These are phyloP conservation scores for Temnothorax curvispinosus DNA, from an alignment of 1,140 invertebrate species.

Conservation along the genomic window DNA sequence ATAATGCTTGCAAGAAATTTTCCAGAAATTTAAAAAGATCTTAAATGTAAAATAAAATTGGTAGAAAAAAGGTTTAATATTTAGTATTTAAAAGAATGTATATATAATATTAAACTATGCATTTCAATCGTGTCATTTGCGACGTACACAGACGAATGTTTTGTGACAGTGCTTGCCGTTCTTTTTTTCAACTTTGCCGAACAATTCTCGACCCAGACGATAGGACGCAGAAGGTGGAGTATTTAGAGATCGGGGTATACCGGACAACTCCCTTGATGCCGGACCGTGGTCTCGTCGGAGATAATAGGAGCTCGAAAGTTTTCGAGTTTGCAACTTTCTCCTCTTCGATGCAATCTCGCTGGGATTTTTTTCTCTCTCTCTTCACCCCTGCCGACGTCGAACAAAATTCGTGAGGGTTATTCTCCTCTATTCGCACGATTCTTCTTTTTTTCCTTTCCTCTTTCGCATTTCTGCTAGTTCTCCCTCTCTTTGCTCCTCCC, in stretches of 20 bases:
- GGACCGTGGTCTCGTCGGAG: slow-evolving; percentile 81
- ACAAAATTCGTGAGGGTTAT: slow-evolving; percentile 71
- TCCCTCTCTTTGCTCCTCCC: background rate
- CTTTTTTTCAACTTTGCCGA: slow-evolving; percentile 29
- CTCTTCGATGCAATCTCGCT: slow-evolving; percentile 77
- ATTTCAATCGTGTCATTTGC: background rate
- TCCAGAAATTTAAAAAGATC: background rate
- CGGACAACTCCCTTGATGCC: slow-evolving; percentile 79
- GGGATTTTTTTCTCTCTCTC: slow-evolving; percentile 69
- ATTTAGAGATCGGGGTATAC: slow-evolving; percentile 79
- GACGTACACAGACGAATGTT: slow-evolving; percentile 23
- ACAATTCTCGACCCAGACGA: slow-evolving; percentile 62
- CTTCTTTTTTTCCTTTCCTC: slow-evolving; percentile 13
- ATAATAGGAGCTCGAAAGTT: slow-evolving; percentile 81
- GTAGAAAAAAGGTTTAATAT: background rate
- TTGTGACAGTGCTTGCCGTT: slow-evolving; percentile 7
- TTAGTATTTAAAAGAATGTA: background rate
- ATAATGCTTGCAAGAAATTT: background rate
- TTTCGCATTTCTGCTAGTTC: slow-evolving; percentile 26
- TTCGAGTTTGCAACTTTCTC: slow-evolving; percentile 82
- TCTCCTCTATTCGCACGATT: slow-evolving; percentile 51
- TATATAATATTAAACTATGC: background rate
- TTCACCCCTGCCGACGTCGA: slow-evolving; percentile 69
- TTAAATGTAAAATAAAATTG: background rate
- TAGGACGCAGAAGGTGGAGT: slow-evolving; percentile 58